phyloP scores from a whole-genome alignment of 2,113 vertebrate genomes.

The Tylochromis polylepis region DNA sequence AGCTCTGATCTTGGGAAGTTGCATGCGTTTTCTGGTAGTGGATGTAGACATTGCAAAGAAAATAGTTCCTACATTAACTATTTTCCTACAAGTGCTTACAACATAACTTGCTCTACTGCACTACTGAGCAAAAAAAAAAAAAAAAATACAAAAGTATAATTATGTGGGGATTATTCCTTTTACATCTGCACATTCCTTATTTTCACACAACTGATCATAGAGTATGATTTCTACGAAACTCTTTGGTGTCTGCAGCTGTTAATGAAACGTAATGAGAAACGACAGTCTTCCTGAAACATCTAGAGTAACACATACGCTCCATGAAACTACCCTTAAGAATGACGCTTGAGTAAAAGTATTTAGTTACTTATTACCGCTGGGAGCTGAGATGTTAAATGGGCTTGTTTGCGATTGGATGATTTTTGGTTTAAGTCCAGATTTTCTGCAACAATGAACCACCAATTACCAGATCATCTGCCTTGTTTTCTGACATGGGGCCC shows the following conservation, averaged over 20 bases:
- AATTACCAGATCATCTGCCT: background rate
- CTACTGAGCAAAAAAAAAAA: accelerated
- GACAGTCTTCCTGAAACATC: background rate
- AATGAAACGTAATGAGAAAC: background rate
- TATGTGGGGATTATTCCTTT: background rate
- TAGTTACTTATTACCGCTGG: background rate
- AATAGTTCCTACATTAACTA: background rate
- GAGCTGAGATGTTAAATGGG: background rate
- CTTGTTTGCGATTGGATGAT: background rate
- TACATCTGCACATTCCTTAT: accelerated
- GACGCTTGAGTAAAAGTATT: background rate
- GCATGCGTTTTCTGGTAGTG: background rate
- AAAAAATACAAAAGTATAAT: accelerated
- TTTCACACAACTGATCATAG: background rate
- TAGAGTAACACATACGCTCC: background rate
- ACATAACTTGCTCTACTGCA: accelerated
- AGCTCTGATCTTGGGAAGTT: background rate
- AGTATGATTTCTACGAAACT: background rate
- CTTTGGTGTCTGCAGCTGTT: background rate
- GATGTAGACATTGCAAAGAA: background rate
- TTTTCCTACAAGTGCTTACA: accelerated
- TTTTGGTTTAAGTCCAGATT: background rate
- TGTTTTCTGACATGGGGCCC: background rate
- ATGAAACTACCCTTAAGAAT: background rate
- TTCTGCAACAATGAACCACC: background rate